Conservation (phyloP, 2,113 vertebrate species). For the Larimichthys polyactis region DNA sequence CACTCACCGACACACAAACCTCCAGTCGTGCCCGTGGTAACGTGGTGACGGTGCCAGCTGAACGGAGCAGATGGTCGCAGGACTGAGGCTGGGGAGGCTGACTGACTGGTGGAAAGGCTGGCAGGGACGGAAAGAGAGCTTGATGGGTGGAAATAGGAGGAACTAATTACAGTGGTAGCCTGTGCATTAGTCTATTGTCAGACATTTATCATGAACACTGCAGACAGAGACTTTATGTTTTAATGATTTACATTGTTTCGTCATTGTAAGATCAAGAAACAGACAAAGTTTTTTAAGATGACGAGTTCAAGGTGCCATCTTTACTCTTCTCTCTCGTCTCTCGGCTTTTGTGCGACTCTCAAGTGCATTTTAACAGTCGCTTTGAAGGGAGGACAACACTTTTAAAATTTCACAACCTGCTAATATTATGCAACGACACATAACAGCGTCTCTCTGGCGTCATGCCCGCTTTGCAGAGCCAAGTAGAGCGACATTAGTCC, state of each 20-base stretch:
- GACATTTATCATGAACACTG: conserved; percentile 15
- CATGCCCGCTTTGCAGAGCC: no score
- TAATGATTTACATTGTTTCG: background rate
- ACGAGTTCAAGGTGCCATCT: background rate
- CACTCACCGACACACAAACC: background rate
- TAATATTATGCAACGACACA: background rate
- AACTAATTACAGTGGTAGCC: conserved; percentile 49
- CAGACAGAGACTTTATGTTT: background rate
- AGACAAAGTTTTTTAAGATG: background rate
- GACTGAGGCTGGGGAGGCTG: conserved; percentile 46
- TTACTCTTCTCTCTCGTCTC: no score
- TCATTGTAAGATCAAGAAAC: background rate
- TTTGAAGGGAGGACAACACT: background rate
- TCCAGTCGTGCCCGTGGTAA: conserved; percentile 27
- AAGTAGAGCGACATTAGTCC: background rate
- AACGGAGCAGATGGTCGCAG: conserved; percentile 63
- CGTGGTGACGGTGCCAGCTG: conserved; percentile 40
- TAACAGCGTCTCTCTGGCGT: background rate
- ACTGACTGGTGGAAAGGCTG: conserved; percentile 45
- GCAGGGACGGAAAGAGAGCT: conserved; percentile 28
- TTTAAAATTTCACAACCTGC: background rate
- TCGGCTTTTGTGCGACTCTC: background rate
- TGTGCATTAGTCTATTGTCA: background rate
- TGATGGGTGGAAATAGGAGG: conserved; percentile 42
- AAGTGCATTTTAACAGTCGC: background rate